Conservation (phyloP, 2,113 vertebrate genomes). For the Dipodomys merriami region DNA sequence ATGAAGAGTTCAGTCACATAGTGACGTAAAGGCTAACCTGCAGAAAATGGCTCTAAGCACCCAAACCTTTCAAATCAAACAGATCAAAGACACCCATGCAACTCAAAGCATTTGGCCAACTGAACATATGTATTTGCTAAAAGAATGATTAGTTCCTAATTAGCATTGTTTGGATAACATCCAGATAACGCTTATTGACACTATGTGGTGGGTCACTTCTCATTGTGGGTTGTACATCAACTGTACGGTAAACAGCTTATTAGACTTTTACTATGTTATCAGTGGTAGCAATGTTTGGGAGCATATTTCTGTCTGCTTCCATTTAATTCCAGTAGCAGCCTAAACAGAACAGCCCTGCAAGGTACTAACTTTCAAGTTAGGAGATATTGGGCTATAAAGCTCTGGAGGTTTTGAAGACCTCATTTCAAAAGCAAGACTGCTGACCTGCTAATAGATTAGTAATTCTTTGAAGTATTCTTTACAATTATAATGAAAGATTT, state of each 20-base stretch:
- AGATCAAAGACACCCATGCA: accelerated
- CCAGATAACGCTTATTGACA: background rate
- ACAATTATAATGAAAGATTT: background rate
- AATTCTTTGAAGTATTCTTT: slow-evolving; percentile 44
- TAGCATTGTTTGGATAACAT: background rate
- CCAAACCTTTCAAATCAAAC: background rate
- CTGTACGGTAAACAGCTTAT: background rate
- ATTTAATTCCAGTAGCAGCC: background rate
- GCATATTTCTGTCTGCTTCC: background rate
- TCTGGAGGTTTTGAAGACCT: background rate
- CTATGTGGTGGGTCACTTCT: background rate
- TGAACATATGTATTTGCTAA: background rate
- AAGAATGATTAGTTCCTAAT: background rate
- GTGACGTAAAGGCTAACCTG: background rate
- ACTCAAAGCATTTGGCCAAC: too few species aligned
- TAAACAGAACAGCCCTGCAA: background rate
- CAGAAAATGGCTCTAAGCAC: background rate
- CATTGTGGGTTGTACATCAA: background rate
- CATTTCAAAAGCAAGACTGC: slow-evolving; percentile 57
- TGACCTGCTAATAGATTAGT: background rate
- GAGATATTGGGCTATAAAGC: background rate
- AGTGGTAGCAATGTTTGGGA: background rate
- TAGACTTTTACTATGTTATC: background rate
- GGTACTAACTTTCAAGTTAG: background rate
- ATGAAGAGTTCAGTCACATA: background rate